Percentiles rank a stretch among this genome's conserved stretches.
Evolutionary conservation across 2,888 invertebrate species (phyloP).

Genomic region (Opisthograptis luteolata): DNA sequence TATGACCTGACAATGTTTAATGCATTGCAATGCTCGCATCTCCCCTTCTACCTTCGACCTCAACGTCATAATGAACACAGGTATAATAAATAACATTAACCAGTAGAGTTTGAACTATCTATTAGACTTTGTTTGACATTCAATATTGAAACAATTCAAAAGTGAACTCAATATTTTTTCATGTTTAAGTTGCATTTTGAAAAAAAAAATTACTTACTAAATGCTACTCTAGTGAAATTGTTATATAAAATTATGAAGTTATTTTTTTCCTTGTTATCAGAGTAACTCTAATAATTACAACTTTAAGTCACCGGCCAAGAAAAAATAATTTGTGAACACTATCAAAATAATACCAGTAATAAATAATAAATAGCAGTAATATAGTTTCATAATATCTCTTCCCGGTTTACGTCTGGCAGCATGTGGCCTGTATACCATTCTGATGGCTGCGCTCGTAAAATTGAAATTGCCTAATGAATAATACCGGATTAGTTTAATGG

Average conservation of each 20-base stretch:
- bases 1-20: not conserved
- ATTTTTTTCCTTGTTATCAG: not conserved
- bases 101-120: too few relatives aligned
- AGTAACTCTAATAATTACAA: not conserved
- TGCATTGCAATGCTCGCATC: too few relatives aligned
- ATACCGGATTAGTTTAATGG: conserved; percentile 60
- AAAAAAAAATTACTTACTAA: too few relatives aligned
- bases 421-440: conserved; percentile 44
- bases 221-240: too few relatives aligned
- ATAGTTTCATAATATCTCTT: conserved; percentile 58
- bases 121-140: too few relatives aligned
- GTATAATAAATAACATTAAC: too few relatives aligned
- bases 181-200: too few relatives aligned
- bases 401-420: conserved; percentile 46
- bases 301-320: conserved; percentile 26
- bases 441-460: conserved; percentile 54
- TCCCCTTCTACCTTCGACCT: too few relatives aligned
- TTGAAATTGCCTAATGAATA: conserved; percentile 63
- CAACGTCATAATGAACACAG: too few relatives aligned
- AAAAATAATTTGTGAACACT: conserved; percentile 52
- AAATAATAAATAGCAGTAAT: conserved; percentile 51
- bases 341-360: conserved; percentile 56
- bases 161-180: too few relatives aligned
- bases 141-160: too few relatives aligned
- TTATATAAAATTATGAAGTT: too few relatives aligned